Base-by-base conservation (phyloP, 2,888 invertebrate species). In the Drymonia ruficornis region DNA sequence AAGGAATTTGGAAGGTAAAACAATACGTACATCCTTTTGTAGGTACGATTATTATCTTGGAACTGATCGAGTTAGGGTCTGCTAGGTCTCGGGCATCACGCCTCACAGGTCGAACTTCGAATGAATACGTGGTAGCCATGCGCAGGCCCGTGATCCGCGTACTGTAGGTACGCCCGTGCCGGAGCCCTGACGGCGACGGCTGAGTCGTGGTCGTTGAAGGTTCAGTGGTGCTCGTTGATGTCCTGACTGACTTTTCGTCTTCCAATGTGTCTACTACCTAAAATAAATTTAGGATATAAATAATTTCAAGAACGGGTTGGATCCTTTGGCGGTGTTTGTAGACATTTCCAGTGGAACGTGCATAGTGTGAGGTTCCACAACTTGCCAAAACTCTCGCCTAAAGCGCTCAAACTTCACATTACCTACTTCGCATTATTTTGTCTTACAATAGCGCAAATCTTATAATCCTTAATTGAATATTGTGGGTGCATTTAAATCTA, bases 41-140 rank as follows among this genome's bases (percentile, higher is more conserved):
- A 29, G 96, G 96, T 56, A 97, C 95, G 31, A 96, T 94, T 59
- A 96, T 95, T 64, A 96, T 95, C 72, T 95, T 94, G 71, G 95
- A 95, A 46, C 94, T 93, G 46, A 94, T 93, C 52, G 91, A 93
- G 59, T 93, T 89, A n/a, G 93, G 90, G 66, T 91, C 93, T 19
- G 87, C 87, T 59, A 93, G 82, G 67, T 93, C 91, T 55, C 93
- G 88, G 16, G 91, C 90, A 66, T 93, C 93, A 46, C 93, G 84
- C 69, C 91, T 88, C 36, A 94, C 87, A 0, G 95, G 94, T 49
- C 94, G 94, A 31, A 97, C 95, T 87, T 96, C 95, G 78, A 97
- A 96, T 49, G 96, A 96, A 80, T 97, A 97, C 42, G 95, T 96
- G 48, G 97, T 97, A 49, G 96, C 96, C 96, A 97, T 96, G 55